Evolutionary conservation across 53 echinoderm and acorn worm genomes (phyloP), one percentile per base, ranked within the genome.

Genomic region (Patiria pectinifera): DNA sequence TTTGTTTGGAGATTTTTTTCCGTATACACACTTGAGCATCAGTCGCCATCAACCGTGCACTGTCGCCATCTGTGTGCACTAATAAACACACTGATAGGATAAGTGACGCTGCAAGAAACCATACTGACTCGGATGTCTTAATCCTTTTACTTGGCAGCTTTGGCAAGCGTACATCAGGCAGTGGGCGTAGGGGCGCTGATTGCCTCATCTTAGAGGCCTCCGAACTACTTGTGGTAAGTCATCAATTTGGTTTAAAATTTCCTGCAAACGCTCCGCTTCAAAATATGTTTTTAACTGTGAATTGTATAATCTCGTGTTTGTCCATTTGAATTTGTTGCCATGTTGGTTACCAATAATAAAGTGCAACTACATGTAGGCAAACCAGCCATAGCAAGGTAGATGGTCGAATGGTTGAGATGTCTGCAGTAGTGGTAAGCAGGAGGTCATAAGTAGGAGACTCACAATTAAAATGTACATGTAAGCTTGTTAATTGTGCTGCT

Each of bases 151-250:
- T 21, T 79, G 35, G 18, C 92, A 98, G 98, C 87, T 98, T 98
- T 98, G 98, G 98, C 70, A 98, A 98, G 90, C 93, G 98, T 11
- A 98, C 98, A 23, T 98, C 96, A 43, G 96, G 98, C 70, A 95
- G 92, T 72, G 98, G 98, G 59, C 87, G 98, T 76, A 89, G 98
- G 82, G 96, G 96, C 16, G 94, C 92, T 16, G 96, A 98, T 72
- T 96, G 98, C 59, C 76, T 98, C 62, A 95, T 96, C 49, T 77
- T 98, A 35, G 98, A 98, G 80, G 87, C 92, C 15, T 96, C 96
- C 16, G 96, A 98, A 91, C 91, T 98, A 13, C 93, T 98, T 85
- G 98, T 98, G 94, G 98, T 98, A 92, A 91, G 98, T 98, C 82
- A 16, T 6, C 13, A 45, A 62, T 43, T 5, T 71, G 59, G 43